A percentile compares a stretch with the other conserved stretches of the same genome.
phyloP scores from a whole-genome alignment of 1,140 invertebrate genomes.

The Dreissena rostriformis region DNA sequence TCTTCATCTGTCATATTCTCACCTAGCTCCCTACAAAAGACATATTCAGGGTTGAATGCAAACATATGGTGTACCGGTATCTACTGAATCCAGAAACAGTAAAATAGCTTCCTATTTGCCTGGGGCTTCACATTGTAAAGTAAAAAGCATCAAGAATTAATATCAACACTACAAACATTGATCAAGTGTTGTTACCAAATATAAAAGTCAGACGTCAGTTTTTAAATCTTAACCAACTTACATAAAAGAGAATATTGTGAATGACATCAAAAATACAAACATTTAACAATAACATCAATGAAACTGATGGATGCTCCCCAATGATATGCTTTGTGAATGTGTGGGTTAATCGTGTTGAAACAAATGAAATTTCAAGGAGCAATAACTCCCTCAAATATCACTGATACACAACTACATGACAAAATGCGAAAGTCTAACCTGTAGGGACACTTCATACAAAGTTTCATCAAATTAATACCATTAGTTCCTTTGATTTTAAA shows the following conservation, averaged over 20 bases:
- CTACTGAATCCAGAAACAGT: not conserved
- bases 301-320: too few species aligned
- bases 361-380: not conserved
- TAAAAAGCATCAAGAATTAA: not conserved
- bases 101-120: not conserved
- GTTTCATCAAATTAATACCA: too few species aligned
- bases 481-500: too few species aligned
- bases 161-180: not conserved
- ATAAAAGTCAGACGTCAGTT: not conserved
- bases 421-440: too few species aligned
- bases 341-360: not conserved
- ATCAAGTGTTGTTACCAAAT: not conserved
- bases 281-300: too few species aligned
- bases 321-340: too few species aligned
- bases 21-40: slow-evolving; percentile 78
- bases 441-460: too few species aligned
- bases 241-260: too few species aligned
- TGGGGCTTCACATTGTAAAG: not conserved
- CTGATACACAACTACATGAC: not conserved
- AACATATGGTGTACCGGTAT: not conserved
- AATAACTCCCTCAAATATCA: not conserved
- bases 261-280: too few species aligned
- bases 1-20: slow-evolving; percentile 82
- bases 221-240: too few species aligned
- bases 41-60: not conserved